phyloP scores from a whole-genome alignment of 2,888 invertebrate species.

The Timema podura region DNA sequence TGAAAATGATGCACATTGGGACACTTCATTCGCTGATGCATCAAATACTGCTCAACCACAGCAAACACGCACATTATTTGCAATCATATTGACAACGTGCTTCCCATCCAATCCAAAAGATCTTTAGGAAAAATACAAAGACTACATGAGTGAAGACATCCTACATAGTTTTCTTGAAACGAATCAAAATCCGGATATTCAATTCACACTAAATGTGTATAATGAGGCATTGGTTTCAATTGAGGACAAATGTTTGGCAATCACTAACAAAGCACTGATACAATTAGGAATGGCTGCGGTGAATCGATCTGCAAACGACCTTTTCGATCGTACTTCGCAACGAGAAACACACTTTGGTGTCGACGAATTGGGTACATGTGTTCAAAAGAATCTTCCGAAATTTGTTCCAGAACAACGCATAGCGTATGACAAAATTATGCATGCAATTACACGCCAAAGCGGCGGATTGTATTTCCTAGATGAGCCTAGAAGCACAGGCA shows the following conservation, averaged over 20 bases:
- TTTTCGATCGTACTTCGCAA: constrained; percentile 34
- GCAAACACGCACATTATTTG: constrained; percentile 37
- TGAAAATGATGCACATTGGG: constrained; percentile 38
- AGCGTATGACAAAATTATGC: constrained; percentile 12
- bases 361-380: too few relatives aligned
- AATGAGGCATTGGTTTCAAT: constrained; percentile 8
- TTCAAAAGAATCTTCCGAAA: background rate
- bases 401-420: constrained; percentile 20
- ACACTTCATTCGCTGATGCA: constrained; percentile 34
- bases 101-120: constrained; percentile 32
- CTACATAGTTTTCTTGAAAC: constrained; percentile 21
- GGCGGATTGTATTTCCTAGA: constrained; percentile 13
- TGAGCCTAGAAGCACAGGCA: constrained; percentile 11
- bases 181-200: constrained; percentile 32
- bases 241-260: constrained; percentile 28
- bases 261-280: constrained; percentile 30
- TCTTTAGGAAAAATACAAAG: constrained; percentile 30
- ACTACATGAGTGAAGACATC: constrained; percentile 22
- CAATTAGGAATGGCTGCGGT: constrained; percentile 37
- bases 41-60: constrained; percentile 31
- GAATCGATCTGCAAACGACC: constrained; percentile 29
- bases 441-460: constrained; percentile 17
- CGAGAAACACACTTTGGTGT: too few relatives aligned
- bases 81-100: constrained; percentile 38
- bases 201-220: constrained; percentile 35